A percentile compares a stretch with the other conserved stretches of the same genome.
These are phyloP conservation scores for Schizothorax lantsangensis DNA, from an alignment of 2,797 vertebrate genomes.

Conservation along the genomic window DNA sequence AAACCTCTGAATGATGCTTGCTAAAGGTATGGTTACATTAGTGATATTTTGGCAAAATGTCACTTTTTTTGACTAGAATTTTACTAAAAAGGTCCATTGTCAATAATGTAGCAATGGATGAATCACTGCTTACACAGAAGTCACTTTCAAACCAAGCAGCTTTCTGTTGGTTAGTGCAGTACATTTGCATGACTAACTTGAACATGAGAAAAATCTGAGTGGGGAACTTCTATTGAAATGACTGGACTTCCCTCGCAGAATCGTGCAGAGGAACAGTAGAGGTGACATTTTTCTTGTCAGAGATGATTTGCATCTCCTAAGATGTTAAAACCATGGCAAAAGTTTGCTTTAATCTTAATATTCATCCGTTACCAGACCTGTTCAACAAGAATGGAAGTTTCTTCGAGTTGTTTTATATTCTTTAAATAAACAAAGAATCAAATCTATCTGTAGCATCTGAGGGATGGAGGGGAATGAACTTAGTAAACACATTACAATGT, in stretches of 20 bases:
- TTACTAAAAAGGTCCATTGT: too few relatives aligned
- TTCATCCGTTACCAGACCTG: not conserved
- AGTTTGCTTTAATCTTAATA: not conserved
- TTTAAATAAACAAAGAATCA: slow-evolving; percentile 21
- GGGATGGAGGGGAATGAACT: not conserved
- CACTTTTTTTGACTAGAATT: too few relatives aligned
- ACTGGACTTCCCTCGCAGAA: too few relatives aligned
- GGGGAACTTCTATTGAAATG: too few relatives aligned
- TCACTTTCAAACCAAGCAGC: too few relatives aligned
- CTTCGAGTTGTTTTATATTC: slow-evolving; percentile 3
- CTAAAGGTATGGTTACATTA: not conserved
- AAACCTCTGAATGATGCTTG: not conserved
- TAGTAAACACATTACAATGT: not conserved
- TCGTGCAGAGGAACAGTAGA: not conserved
- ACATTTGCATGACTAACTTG: too few relatives aligned
- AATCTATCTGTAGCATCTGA: slow-evolving; percentile 1
- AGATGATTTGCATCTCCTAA: not conserved
- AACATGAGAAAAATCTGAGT: too few relatives aligned
- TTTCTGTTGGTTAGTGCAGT: too few relatives aligned
- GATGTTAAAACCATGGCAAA: not conserved
- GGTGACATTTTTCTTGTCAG: not conserved
- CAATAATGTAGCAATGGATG: too few relatives aligned
- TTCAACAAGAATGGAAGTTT: slow-evolving; percentile 23
- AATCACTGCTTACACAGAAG: too few relatives aligned
- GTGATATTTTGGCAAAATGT: too few relatives aligned